phyloP scores from a whole-genome alignment of 2,888 invertebrate species.

The Cactoblastis cactorum region DNA sequence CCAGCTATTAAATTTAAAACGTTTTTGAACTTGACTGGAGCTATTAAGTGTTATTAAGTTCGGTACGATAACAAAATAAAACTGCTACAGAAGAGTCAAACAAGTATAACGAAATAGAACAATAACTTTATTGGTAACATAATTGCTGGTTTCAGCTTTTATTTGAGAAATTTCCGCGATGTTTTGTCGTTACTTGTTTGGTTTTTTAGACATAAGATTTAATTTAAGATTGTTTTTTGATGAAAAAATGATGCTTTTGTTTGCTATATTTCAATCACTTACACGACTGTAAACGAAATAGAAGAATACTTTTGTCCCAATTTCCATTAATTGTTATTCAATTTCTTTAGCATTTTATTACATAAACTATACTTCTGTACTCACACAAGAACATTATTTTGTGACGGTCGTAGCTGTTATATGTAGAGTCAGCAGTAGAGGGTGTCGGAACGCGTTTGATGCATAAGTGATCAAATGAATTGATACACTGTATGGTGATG shows the following conservation, averaged over 20 bases:
- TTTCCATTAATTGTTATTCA: too few relatives aligned
- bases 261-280: too few relatives aligned
- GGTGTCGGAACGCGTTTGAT: slow-evolving; percentile 66
- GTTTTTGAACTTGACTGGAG: slow-evolving; percentile 49
- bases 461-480: slow-evolving; percentile 69
- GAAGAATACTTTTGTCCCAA: too few relatives aligned
- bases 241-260: too few relatives aligned
- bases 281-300: too few relatives aligned
- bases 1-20: slow-evolving; percentile 44
- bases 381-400: background rate
- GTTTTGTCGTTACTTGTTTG: too few relatives aligned
- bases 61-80: slow-evolving; percentile 28
- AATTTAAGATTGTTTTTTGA: too few relatives aligned
- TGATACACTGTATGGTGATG: slow-evolving; percentile 17
- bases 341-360: too few relatives aligned
- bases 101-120: background rate
- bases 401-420: background rate
- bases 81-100: background rate
- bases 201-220: too few relatives aligned
- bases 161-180: too few relatives aligned
- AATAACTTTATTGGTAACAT: too few relatives aligned
- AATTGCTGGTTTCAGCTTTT: too few relatives aligned
- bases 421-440: slow-evolving; percentile 32
- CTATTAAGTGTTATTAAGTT: slow-evolving; percentile 53
- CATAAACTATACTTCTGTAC: background rate